These are phyloP conservation scores for Tenthredo notha DNA, from an alignment of 2,888 invertebrate species.

Conservation along the genomic window DNA sequence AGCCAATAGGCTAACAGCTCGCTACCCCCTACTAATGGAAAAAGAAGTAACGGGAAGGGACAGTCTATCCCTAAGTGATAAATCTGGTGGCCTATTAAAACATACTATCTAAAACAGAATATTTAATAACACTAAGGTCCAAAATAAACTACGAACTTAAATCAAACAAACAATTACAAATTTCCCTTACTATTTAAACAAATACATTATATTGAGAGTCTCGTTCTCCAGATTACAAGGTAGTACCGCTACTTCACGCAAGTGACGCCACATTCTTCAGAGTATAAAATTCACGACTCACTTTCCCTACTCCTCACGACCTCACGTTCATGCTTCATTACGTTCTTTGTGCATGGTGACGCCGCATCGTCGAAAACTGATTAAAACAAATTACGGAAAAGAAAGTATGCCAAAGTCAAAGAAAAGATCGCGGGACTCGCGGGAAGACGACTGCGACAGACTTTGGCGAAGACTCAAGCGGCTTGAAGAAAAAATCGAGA, in stretches of 20 bases:
- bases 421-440: conserved; percentile 42
- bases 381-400: conserved; percentile 47
- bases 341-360: conserved; percentile 56
- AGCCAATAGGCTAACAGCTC: no score
- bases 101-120: no score
- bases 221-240: conserved; percentile 16
- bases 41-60: no score
- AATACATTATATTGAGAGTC: neutral
- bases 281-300: neutral
- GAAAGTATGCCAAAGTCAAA: conserved; percentile 26
- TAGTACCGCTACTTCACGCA: conserved; percentile 18
- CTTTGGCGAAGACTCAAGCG: conserved; percentile 22
- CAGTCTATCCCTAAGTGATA: no score
- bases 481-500: conserved; percentile 18
- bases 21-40: no score
- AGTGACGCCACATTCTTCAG: conserved; percentile 7
- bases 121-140: no score
- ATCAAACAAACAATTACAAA: no score
- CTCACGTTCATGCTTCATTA: conserved; percentile 52
- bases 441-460: conserved; percentile 21
- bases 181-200: no score
- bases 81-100: no score
- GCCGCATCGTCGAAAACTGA: conserved; percentile 50
- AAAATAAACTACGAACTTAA: no score
- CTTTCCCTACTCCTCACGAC: neutral